Evolutionary conservation across 2,797 vertebrate genomes (phyloP), one percentile per base, ranked within the genome.

Genomic region (Emys orbicularis): DNA sequence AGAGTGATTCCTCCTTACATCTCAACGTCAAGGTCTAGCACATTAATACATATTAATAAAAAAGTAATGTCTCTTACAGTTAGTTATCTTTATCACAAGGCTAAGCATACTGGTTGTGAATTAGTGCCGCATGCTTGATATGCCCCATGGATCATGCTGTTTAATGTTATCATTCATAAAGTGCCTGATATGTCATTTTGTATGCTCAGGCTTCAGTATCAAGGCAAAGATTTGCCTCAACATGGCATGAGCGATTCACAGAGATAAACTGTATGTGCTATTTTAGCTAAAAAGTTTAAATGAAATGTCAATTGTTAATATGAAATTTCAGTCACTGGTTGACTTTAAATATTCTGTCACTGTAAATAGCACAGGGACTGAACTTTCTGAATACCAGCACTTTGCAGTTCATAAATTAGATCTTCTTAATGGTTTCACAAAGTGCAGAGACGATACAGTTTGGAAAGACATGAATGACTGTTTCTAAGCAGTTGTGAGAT

Each of bases 211-310:
- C 93, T 98, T 94, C 29, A 12, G 80, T 95, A 94, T 94, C 34
- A 53, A 41, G 92, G 57, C 95, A 84, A 96, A 97, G 65, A 96
- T 93, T 97, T 97, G 72, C 44, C 87, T 98, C 97, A 92, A 49
- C 79, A 13, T 92, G 77, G 76, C n/a, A 52, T 47, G 50, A 97
- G 91, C 54, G 12, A 97, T 96, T 98, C 6, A 8, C 82, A 85
- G 90, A 97, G 92, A 96, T 95, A 95, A 95, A 97, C 87, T 96
- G 12, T 98, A 84, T 96, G 94, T 91, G 89, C 94, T 90, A 89
- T 96, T 98, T 98, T 96, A 96, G 90, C 96, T 94, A 81, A 96
- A 97, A 98, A 97, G 85, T 81, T 97, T 96, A 97, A 97, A 95
- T 95, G 95, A 97, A 98, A 97, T 97, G 96, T 94, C 97, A 97